Conservation (phyloP, 1,140 invertebrate genomes). For the Zaprionus capensis region DNA sequence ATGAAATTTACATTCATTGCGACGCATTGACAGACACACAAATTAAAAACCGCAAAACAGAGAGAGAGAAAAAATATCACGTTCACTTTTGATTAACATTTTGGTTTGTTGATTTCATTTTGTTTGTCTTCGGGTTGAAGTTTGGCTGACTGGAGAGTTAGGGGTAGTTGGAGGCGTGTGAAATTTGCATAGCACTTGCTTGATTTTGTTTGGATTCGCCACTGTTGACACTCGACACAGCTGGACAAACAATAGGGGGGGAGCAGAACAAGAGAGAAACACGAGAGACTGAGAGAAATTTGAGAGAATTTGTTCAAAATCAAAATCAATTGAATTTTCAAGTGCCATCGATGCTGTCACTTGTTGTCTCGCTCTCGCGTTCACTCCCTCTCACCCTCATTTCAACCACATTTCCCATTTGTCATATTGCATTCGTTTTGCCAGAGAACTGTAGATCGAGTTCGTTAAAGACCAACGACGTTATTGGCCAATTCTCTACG, state of each 20-base stretch:
- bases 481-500: slow-evolving; percentile 8
- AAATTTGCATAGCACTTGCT: slow-evolving; percentile 46
- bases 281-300: slow-evolving; percentile 19
- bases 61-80: slow-evolving; percentile 14
- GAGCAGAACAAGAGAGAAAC: slow-evolving; percentile 8
- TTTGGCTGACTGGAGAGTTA: background rate
- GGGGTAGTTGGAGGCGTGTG: background rate
- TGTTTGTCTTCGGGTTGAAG: slow-evolving; percentile 30
- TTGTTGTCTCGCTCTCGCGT: background rate
- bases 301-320: slow-evolving; percentile 33
- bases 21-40: slow-evolving; percentile 58
- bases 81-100: slow-evolving; percentile 64
- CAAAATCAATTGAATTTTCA: slow-evolving; percentile 34
- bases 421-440: slow-evolving; percentile 42
- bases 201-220: slow-evolving; percentile 40
- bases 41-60: slow-evolving; percentile 29
- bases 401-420: slow-evolving; percentile 6
- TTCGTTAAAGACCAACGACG: slow-evolving; percentile 8
- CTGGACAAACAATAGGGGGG: slow-evolving; percentile 31
- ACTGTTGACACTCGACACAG: slow-evolving; percentile 44
- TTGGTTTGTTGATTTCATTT: slow-evolving; percentile 36
- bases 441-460: slow-evolving; percentile 5
- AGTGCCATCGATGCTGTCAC: slow-evolving; percentile 17
- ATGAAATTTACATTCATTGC: slow-evolving; percentile 75
- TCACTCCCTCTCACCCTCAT: background rate